Conservation (phyloP, 1,140 invertebrate species). For the Penaeus japonicus region DNA sequence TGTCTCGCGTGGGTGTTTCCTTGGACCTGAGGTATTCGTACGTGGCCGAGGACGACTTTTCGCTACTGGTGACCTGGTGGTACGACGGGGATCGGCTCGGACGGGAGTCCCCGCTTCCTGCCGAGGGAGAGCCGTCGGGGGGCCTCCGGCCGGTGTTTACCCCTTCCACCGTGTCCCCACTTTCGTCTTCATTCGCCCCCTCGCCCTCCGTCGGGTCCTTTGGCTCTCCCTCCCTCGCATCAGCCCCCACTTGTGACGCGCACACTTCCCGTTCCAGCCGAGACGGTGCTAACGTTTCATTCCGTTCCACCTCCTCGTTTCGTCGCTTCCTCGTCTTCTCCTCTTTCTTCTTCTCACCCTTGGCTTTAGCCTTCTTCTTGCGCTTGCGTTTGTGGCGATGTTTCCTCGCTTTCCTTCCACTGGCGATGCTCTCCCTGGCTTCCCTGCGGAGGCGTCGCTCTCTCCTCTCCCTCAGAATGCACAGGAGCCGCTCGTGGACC, state of each 20-base stretch:
- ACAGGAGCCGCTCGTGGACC: slow-evolving; percentile 42
- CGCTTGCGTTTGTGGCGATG: slow-evolving; percentile 34
- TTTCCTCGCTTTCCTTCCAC: not conserved
- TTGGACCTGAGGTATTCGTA: not conserved
- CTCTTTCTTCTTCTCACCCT: slow-evolving; percentile 27
- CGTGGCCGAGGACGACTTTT: slow-evolving; percentile 38
- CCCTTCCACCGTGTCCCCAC: not conserved
- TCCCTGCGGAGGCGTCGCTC: slow-evolving; percentile 32
- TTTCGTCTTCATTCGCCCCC: not conserved
- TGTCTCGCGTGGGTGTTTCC: slow-evolving; percentile 18
- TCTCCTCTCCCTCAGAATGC: slow-evolving; percentile 41
- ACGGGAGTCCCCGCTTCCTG: slow-evolving; percentile 28
- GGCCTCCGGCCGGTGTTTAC: not conserved
- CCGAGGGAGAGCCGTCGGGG: not conserved
- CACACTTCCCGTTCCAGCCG: not conserved
- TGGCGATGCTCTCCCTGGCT: slow-evolving; percentile 15
- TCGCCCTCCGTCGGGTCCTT: not conserved
- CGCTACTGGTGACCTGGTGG: slow-evolving; percentile 45
- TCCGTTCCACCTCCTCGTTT: not conserved
- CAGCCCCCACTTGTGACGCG: not conserved
- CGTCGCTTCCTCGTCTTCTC: not conserved
- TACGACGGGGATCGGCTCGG: slow-evolving; percentile 38
- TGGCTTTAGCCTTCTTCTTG: slow-evolving; percentile 32
- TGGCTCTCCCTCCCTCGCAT: not conserved
- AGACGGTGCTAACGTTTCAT: not conserved